Conservation (phyloP, 2,113 vertebrate genomes). For the Odontesthes bonariensis region DNA sequence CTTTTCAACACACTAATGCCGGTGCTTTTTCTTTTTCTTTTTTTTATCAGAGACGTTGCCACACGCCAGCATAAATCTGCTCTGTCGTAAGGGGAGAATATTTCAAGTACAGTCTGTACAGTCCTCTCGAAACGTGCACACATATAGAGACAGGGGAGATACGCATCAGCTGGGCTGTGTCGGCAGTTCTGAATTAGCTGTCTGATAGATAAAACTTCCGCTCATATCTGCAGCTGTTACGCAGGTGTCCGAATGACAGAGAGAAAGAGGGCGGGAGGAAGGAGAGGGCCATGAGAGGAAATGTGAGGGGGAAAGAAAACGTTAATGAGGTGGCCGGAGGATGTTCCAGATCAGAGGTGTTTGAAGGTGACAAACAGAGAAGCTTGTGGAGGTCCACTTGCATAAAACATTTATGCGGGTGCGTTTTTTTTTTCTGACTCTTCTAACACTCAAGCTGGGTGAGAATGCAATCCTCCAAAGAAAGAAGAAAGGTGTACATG, state of each 20-base stretch:
- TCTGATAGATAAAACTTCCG: slow-evolving; percentile 48
- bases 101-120: neutral
- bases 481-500: neutral
- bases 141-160: slow-evolving; percentile 28
- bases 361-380: slow-evolving; percentile 32
- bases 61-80: neutral
- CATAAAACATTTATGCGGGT: neutral
- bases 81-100: neutral
- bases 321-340: slow-evolving; percentile 38
- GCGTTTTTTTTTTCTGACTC: neutral
- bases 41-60: neutral
- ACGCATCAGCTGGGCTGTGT: slow-evolving; percentile 45
- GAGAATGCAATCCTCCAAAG: neutral
- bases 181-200: slow-evolving; percentile 34
- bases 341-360: slow-evolving; percentile 26
- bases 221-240: slow-evolving; percentile 50
- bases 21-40: no score
- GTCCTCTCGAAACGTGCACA: slow-evolving; percentile 8
- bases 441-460: no score
- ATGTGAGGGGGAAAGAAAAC: slow-evolving; percentile 23
- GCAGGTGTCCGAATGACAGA: slow-evolving; percentile 38
- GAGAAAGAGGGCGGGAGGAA: neutral
- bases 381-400: neutral
- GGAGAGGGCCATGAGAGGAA: slow-evolving; percentile 25
- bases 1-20: no score